phyloP scores from a whole-genome alignment of 2,113 vertebrate species.

The Athene noctua region DNA sequence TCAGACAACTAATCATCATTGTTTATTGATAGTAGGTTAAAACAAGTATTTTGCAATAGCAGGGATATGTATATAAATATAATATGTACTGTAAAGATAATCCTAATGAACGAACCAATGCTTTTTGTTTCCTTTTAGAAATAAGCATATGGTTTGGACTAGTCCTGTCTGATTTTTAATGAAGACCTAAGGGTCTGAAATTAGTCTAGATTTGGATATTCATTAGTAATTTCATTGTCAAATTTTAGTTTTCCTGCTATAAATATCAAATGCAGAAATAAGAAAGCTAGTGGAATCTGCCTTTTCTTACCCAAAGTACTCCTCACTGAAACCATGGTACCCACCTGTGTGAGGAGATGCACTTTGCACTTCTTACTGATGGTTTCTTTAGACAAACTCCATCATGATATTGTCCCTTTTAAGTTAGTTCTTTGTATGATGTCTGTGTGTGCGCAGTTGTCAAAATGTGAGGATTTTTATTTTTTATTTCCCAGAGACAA shows the following conservation, averaged over 20 bases:
- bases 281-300: background rate
- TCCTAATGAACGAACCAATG: background rate
- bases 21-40: background rate
- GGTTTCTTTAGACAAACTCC: background rate
- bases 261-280: background rate
- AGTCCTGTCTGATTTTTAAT: background rate
- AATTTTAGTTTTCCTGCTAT: background rate
- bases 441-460: background rate
- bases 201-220: background rate
- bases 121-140: background rate
- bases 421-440: background rate
- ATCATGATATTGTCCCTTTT: background rate
- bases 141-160: background rate
- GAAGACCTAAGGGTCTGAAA: background rate
- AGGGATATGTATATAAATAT: background rate
- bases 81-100: background rate
- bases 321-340: background rate
- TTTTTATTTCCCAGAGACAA: slow-evolving; percentile 28
- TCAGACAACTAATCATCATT: background rate
- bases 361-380: background rate
- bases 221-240: background rate
- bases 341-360: background rate
- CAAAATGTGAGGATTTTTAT: background rate
- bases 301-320: background rate
- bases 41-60: background rate